A percentile compares a stretch with the other conserved stretches of the same genome.
These are phyloP conservation scores for Rhinolophus ferrumequinum DNA, from an alignment of 2,113 vertebrate species.

Conservation along the genomic window DNA sequence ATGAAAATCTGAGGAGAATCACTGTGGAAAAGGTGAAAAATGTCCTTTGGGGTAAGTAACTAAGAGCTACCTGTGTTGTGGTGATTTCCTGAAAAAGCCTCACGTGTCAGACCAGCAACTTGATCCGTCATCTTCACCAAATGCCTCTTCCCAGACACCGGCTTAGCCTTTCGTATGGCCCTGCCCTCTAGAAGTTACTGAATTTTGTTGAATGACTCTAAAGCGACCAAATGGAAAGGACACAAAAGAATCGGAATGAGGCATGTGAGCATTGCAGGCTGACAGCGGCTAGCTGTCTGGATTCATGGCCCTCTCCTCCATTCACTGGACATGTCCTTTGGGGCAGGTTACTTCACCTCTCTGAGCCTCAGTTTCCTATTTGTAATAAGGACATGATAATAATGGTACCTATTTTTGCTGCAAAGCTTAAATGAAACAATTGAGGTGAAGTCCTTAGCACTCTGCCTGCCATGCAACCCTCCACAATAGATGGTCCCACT, in stretches of 20 bases:
- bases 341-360: not conserved
- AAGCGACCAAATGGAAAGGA: not conserved
- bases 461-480: not conserved
- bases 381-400: not conserved
- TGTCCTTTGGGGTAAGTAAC: not conserved
- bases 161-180: no score
- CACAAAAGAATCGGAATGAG: not conserved
- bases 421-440: not conserved
- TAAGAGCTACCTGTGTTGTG: not conserved
- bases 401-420: not conserved
- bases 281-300: accelerated
- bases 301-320: not conserved
- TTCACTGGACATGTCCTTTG: not conserved
- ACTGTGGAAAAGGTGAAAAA: not conserved
- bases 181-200: not conserved
- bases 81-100: not conserved
- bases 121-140: not conserved
- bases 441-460: not conserved
- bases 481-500: not conserved
- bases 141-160: not conserved
- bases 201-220: not conserved
- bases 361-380: not conserved
- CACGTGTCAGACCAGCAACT: not conserved
- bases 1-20: not conserved
- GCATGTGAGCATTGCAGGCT: not conserved